Evolutionary conservation across 2,797 vertebrate genomes (phyloP).

Genomic region (Sarcoramphus papa): DNA sequence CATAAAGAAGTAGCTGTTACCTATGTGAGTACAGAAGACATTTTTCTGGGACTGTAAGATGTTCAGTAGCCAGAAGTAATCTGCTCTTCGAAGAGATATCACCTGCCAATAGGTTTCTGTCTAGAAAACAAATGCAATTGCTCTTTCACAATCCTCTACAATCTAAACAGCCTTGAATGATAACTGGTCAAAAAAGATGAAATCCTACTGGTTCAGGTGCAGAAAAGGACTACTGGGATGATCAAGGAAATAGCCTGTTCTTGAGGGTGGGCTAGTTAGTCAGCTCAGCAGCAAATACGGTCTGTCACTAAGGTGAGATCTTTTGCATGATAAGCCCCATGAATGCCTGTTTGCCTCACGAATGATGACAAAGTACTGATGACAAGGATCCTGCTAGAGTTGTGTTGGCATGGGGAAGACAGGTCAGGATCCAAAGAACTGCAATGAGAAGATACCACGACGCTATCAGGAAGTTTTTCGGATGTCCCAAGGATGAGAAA

Average conservation of each 20-base stretch:
- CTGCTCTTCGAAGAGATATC: background rate
- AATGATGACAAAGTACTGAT: background rate
- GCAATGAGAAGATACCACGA: rapidly evolving
- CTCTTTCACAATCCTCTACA: background rate
- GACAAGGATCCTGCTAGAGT: background rate
- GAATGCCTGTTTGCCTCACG: background rate
- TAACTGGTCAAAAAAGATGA: background rate
- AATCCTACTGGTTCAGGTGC: background rate
- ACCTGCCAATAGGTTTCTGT: background rate
- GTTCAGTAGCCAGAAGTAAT: background rate
- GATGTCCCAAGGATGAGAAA: background rate
- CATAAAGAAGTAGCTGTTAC: background rate
- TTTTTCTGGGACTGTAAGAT: background rate
- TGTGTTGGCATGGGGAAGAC: background rate
- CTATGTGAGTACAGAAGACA: background rate
- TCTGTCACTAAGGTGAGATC: background rate
- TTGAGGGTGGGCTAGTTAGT: background rate
- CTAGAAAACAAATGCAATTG: background rate
- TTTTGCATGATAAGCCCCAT: background rate
- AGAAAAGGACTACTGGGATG: background rate
- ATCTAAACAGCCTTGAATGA: background rate
- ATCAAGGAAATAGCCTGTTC: background rate
- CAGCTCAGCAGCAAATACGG: background rate
- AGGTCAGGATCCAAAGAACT: background rate
- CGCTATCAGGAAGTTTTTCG: background rate